Conservation (phyloP, 2,113 vertebrate species). For the Catagonus wagneri region DNA sequence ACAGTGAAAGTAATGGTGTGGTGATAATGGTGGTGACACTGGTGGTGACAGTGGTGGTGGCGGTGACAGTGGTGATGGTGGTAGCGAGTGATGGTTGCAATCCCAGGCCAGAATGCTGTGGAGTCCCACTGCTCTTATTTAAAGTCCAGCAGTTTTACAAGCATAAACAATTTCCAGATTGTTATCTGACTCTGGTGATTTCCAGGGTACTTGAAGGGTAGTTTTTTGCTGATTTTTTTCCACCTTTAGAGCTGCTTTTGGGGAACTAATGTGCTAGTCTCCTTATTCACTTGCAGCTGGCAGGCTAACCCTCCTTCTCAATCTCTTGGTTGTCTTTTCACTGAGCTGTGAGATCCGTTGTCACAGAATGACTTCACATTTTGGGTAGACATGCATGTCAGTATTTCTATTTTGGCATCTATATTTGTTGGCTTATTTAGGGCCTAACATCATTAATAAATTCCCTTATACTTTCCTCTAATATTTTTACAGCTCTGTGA, state of each 20-base stretch:
- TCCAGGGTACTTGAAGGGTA: not conserved
- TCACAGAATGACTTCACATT: slow-evolving; percentile 7
- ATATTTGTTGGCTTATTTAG: slow-evolving; percentile 20
- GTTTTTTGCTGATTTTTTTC: not conserved
- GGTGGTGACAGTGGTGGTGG: not conserved
- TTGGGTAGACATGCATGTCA: not conserved
- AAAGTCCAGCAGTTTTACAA: not conserved
- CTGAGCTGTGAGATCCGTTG: not conserved
- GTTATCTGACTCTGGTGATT: not conserved
- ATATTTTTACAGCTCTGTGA: slow-evolving; percentile 20
- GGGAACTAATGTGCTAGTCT: not conserved
- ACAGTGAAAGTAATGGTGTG: fast-evolving
- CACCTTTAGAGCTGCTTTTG: not conserved
- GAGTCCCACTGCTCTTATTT: not conserved
- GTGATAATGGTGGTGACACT: fast-evolving
- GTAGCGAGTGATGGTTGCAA: not conserved
- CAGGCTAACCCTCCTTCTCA: not conserved
- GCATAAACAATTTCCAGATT: not conserved
- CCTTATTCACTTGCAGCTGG: not conserved
- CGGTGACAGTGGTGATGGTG: not conserved
- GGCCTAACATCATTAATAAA: slow-evolving; percentile 1
- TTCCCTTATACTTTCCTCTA: not conserved
- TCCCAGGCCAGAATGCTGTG: not conserved
- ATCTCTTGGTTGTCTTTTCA: not conserved
- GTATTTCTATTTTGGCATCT: not conserved